Evolutionary conservation across 2,113 vertebrate genomes (phyloP).

Genomic region (Labeo rohita): DNA sequence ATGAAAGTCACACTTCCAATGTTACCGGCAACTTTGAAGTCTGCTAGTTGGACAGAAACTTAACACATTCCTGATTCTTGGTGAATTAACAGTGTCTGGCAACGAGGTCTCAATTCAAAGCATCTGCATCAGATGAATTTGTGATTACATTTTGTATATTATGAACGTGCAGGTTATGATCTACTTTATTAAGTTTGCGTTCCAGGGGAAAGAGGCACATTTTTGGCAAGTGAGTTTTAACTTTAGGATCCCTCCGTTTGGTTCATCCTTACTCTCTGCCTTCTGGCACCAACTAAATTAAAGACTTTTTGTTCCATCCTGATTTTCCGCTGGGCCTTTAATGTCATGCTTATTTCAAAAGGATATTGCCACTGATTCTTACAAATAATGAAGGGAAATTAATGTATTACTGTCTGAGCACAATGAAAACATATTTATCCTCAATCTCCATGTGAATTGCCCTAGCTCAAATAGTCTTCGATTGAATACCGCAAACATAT

Average conservation of each 20-base stretch:
- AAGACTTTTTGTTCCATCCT: conserved; percentile 52
- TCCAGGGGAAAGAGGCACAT: conserved; percentile 14
- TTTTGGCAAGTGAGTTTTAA: conserved; percentile 22
- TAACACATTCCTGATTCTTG: not conserved
- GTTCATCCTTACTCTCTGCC: conserved; percentile 50
- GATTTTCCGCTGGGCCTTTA: conserved; percentile 47
- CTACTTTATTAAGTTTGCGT: conserved; percentile 50
- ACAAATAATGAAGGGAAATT: conserved; percentile 59
- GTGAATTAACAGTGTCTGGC: not conserved
- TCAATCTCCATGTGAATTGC: conserved; percentile 40
- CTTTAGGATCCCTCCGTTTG: conserved; percentile 17
- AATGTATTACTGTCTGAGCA: conserved; percentile 51
- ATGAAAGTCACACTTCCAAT: not conserved
- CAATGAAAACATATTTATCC: conserved; percentile 53
- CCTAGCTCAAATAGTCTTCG: conserved; percentile 25
- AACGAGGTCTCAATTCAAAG: not conserved
- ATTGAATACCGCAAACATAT: conserved; percentile 35
- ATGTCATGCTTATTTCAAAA: conserved; percentile 54
- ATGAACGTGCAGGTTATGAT: conserved; percentile 67
- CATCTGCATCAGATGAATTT: not conserved
- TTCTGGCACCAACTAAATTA: conserved; percentile 58
- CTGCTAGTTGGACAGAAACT: not conserved
- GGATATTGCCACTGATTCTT: conserved; percentile 55
- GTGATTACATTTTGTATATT: conserved; percentile 64
- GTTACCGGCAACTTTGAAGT: not conserved